phyloP scores from a whole-genome alignment of 2,888 invertebrate genomes.

The Lissocephala sabroskyi region DNA sequence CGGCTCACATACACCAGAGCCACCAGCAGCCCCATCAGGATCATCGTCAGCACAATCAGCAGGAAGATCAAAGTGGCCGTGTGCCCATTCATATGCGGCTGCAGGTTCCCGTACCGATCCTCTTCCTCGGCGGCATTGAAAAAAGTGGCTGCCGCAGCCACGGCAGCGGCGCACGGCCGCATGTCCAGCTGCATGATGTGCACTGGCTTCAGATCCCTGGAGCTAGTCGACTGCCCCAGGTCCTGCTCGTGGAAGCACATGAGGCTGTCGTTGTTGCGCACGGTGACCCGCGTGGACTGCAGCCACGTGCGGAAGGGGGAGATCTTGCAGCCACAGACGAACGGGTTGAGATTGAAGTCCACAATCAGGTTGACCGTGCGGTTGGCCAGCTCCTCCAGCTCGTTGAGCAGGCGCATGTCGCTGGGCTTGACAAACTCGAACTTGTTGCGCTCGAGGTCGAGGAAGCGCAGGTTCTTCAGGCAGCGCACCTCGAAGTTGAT shows the following conservation, averaged over 20 bases:
- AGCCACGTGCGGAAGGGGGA: slow-evolving; percentile 78
- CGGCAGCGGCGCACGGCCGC: slow-evolving; percentile 60
- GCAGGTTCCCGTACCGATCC: slow-evolving; percentile 47
- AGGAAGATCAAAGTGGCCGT: slow-evolving; percentile 73
- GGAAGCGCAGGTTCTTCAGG: slow-evolving; percentile 77
- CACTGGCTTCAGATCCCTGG: slow-evolving; percentile 56
- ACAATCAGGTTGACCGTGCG: slow-evolving; percentile 74
- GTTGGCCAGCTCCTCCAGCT: slow-evolving; percentile 72
- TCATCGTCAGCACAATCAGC: slow-evolving; percentile 74
- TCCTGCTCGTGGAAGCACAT: slow-evolving; percentile 73
- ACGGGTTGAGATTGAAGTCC: slow-evolving; percentile 79
- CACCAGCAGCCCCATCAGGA: slow-evolving; percentile 75
- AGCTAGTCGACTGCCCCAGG: slow-evolving; percentile 24
- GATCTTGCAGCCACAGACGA: slow-evolving; percentile 79
- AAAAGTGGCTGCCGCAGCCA: slow-evolving; percentile 62
- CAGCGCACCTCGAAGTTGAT: slow-evolving; percentile 80
- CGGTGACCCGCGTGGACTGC: slow-evolving; percentile 75
- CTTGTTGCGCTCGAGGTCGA: slow-evolving; percentile 81
- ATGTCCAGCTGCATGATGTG: slow-evolving; percentile 64
- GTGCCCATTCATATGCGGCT: slow-evolving; percentile 61
- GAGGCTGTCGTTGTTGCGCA: slow-evolving; percentile 75
- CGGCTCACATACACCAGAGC: slow-evolving; percentile 78
- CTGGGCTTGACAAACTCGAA: slow-evolving; percentile 75
- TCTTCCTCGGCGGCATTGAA: slow-evolving; percentile 54
- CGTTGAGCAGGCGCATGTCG: slow-evolving; percentile 76